These are phyloP conservation scores for Stenichneumon culpator DNA, from an alignment of 2,888 invertebrate species.

Conservation along the genomic window DNA sequence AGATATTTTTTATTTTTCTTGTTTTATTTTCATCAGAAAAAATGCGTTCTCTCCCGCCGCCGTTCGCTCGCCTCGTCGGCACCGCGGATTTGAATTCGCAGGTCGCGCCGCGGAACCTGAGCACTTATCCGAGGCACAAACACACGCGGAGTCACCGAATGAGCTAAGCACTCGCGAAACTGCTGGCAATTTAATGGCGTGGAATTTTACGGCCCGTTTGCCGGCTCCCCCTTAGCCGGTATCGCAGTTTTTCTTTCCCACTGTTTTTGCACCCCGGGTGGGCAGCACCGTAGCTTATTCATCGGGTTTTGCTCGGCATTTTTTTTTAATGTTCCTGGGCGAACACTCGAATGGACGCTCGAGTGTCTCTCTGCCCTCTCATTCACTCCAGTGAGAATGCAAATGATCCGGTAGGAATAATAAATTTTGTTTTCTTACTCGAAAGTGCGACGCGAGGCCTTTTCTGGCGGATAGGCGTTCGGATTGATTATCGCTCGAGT, in stretches of 20 bases:
- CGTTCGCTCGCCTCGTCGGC: background rate
- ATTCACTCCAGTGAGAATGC: constrained; percentile 44
- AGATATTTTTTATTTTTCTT: background rate
- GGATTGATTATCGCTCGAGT: constrained; percentile 45
- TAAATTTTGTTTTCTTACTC: constrained; percentile 60
- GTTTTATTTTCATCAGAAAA: background rate
- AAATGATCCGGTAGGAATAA: constrained; percentile 61
- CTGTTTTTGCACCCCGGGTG: constrained; percentile 45
- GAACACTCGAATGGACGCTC: constrained; percentile 26
- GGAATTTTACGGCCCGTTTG: constrained; percentile 61
- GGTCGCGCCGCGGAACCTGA: background rate
- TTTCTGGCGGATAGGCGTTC: background rate
- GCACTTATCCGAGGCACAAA: constrained; percentile 25
- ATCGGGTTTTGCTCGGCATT: constrained; percentile 48
- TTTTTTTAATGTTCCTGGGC: constrained; percentile 38
- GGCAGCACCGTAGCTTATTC: background rate
- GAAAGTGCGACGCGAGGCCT: constrained; percentile 26
- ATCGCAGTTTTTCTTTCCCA: constrained; percentile 42
- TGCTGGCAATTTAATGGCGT: constrained; percentile 60
- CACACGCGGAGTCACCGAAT: constrained; percentile 12
- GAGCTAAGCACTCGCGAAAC: constrained; percentile 35
- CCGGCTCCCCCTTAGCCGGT: constrained; percentile 53
- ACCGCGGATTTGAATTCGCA: background rate
- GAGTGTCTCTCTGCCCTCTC: constrained; percentile 1
- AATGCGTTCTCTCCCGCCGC: too few species aligned